Conservation (phyloP, 37 sponge, comb jelly and placozoan genomes). For the Cliona cf. orientalis region DNA sequence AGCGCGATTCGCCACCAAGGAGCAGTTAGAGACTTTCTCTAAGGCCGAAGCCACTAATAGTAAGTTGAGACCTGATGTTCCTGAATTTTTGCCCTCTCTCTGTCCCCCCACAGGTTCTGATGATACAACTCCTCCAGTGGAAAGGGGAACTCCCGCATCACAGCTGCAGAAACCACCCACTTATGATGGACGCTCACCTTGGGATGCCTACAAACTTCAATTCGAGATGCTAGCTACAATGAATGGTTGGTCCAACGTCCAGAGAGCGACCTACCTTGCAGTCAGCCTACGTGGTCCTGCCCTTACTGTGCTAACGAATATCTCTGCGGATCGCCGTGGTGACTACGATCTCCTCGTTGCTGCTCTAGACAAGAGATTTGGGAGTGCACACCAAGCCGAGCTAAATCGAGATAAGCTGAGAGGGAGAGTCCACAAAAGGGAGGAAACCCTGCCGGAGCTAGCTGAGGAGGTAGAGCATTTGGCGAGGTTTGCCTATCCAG, state of each 20-base stretch:
- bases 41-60: neutral
- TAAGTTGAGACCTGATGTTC: neutral
- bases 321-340: neutral
- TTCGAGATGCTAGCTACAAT: constrained; percentile 29
- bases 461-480: constrained; percentile 29
- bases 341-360: constrained; percentile 1
- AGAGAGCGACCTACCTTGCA: constrained; percentile 21
- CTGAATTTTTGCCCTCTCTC: too few relatives aligned
- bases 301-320: neutral
- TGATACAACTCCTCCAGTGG: too few relatives aligned
- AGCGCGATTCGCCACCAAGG: neutral
- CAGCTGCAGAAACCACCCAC: constrained; percentile 9
- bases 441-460: constrained; percentile 21
- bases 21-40: neutral
- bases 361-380: constrained; percentile 30
- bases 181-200: constrained; percentile 11
- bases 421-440: neutral
- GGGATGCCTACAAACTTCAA: constrained; percentile 26
- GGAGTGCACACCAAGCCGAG: constrained; percentile 21
- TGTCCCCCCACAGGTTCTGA: neutral
- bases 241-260: constrained; percentile 3
- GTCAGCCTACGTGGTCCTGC: constrained; percentile 28
- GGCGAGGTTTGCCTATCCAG: constrained; percentile 25
- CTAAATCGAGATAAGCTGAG: constrained; percentile 2
- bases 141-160: too few relatives aligned